Percentiles rank a stretch among this genome's conserved stretches.
Conservation (phyloP, 2,113 vertebrate species). For the Tyto alba region DNA sequence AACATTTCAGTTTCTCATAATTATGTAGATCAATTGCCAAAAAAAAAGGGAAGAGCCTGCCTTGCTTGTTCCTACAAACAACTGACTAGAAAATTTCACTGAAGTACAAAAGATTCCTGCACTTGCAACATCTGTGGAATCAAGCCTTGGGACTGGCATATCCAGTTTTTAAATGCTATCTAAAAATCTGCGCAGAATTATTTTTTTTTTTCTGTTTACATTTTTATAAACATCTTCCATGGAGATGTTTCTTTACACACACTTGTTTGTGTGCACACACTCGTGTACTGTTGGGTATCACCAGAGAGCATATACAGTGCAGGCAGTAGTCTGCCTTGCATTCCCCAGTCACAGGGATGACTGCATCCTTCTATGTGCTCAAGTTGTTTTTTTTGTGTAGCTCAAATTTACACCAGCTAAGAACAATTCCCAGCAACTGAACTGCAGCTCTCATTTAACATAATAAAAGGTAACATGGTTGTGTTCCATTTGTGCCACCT, state of each 20-base stretch:
- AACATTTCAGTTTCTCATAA: background rate
- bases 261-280: background rate
- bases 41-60: background rate
- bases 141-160: background rate
- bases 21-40: background rate
- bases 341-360: background rate
- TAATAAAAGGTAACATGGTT: background rate
- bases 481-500: background rate
- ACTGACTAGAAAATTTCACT: background rate
- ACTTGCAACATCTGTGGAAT: background rate
- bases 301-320: background rate
- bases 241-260: background rate
- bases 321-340: background rate
- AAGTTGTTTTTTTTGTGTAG: background rate
- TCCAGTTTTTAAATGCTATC: background rate
- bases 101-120: background rate
- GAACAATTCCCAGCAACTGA: background rate
- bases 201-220: background rate
- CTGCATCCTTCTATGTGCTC: background rate
- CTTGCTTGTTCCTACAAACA: background rate
- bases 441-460: background rate
- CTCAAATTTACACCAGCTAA: background rate
- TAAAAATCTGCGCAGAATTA: background rate
- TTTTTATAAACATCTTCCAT: background rate
- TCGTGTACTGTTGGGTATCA: rapidly evolving